Conservation (phyloP, 2,113 vertebrate genomes). For the Pipra filicauda region DNA sequence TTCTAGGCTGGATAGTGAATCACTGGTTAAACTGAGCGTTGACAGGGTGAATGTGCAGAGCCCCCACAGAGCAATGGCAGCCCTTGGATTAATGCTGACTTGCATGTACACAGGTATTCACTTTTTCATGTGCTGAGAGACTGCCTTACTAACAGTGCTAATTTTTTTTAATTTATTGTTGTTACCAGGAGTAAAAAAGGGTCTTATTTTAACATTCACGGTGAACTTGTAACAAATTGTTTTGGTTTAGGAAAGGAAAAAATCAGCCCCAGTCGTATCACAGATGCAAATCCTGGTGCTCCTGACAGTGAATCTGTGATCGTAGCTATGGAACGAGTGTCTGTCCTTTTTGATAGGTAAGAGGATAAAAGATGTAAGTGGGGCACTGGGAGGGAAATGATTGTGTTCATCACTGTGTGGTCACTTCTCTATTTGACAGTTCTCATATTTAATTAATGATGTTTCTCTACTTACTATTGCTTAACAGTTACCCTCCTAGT, state of each 20-base stretch:
- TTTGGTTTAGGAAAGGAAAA: slow-evolving; percentile 91
- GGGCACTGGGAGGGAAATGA: not conserved
- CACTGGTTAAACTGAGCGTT: slow-evolving; percentile 93
- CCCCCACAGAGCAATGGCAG: slow-evolving; percentile 95
- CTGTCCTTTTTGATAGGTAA: slow-evolving; percentile 97
- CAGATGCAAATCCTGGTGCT: slow-evolving; percentile 81
- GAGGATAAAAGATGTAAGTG: not conserved
- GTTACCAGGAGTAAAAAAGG: not conserved
- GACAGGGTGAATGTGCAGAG: slow-evolving; percentile 95
- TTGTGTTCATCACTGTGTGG: not conserved
- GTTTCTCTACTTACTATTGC: not conserved
- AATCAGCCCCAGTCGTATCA: slow-evolving; percentile 82
- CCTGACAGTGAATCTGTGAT: slow-evolving; percentile 96
- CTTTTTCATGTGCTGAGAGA: not conserved
- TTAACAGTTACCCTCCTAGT: not conserved
- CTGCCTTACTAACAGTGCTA: not conserved
- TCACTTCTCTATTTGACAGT: not conserved
- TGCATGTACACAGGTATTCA: slow-evolving; percentile 98
- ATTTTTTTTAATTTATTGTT: not conserved
- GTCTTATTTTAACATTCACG: not conserved
- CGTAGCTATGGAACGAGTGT: slow-evolving; percentile 97
- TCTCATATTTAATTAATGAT: not conserved
- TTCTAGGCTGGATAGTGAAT: slow-evolving; percentile 89
- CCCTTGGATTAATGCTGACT: slow-evolving; percentile 96
- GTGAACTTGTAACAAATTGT: not conserved